phyloP scores from a whole-genome alignment of 2,797 vertebrate species.

The Antennarius maculatus region DNA sequence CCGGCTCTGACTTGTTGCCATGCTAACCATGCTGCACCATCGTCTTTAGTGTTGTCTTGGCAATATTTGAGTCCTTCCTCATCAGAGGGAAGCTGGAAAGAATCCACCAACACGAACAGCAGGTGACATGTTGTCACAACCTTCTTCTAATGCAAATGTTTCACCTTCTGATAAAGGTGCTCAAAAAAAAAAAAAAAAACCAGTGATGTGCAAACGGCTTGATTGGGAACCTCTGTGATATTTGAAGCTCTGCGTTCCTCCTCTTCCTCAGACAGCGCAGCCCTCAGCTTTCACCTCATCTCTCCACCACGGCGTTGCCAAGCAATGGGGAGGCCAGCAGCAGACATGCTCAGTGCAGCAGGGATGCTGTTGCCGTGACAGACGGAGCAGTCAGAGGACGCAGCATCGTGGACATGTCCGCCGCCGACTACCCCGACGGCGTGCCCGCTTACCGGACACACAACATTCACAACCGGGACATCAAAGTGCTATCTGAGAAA shows the following conservation, averaged over 20 bases:
- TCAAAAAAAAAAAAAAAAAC: too few relatives aligned
- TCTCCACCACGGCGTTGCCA: constrained; percentile 75
- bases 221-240: too few relatives aligned
- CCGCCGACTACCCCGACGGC: constrained; percentile 35
- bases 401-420: constrained; percentile 47
- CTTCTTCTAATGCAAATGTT: too few relatives aligned
- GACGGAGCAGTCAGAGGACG: constrained; percentile 63
- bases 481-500: constrained; percentile 71
- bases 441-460: constrained; percentile 55
- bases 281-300: constrained; percentile 46
- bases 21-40: too few relatives aligned
- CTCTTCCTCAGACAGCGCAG: constrained; percentile 41
- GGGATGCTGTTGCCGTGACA: constrained; percentile 56
- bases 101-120: too few relatives aligned
- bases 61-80: too few relatives aligned
- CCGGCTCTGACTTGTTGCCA: too few relatives aligned
- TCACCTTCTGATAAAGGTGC: too few relatives aligned
- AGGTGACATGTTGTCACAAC: too few relatives aligned
- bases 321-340: constrained; percentile 73
- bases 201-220: too few relatives aligned
- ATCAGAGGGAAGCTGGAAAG: too few relatives aligned
- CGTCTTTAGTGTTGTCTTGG: too few relatives aligned
- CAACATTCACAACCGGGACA: constrained; percentile 53
- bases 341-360: constrained; percentile 56
- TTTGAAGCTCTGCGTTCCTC: constrained; percentile 6